Conservation (phyloP, 2,888 invertebrate genomes). For the Allophyes oxyacanthae region DNA sequence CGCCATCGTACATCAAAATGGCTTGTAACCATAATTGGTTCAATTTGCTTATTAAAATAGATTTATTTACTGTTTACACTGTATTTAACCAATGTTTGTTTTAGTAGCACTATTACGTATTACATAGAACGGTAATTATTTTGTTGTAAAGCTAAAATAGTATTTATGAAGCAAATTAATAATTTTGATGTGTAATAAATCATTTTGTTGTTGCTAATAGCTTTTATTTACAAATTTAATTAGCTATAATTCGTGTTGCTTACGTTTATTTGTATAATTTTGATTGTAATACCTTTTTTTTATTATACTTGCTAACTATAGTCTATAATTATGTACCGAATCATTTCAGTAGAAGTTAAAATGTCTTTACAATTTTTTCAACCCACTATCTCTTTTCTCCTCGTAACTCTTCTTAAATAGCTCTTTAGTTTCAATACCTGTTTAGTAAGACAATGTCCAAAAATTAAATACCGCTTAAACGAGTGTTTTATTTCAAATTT, state of each 20-base stretch:
- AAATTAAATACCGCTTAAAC: too few relatives aligned
- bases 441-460: too few relatives aligned
- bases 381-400: too few relatives aligned
- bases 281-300: constrained; percentile 28
- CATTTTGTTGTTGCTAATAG: constrained; percentile 36
- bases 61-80: constrained; percentile 80
- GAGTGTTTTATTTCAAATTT: too few relatives aligned
- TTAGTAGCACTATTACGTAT: constrained; percentile 53
- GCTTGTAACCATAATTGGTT: constrained; percentile 72
- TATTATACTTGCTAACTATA: too few relatives aligned
- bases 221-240: constrained; percentile 30
- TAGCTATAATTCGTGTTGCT: constrained; percentile 14
- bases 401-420: too few relatives aligned
- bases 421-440: too few relatives aligned
- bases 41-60: constrained; percentile 83
- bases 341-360: too few relatives aligned
- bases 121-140: constrained; percentile 48
- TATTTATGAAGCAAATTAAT: constrained; percentile 38
- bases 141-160: constrained; percentile 35
- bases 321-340: too few relatives aligned
- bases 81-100: constrained; percentile 62
- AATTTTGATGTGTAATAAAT: constrained; percentile 40
- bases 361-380: too few relatives aligned
- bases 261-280: constrained; percentile 30
- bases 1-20: constrained; percentile 70